Conservation (phyloP, 2,888 invertebrate genomes). For the Clivina fossor region DNA sequence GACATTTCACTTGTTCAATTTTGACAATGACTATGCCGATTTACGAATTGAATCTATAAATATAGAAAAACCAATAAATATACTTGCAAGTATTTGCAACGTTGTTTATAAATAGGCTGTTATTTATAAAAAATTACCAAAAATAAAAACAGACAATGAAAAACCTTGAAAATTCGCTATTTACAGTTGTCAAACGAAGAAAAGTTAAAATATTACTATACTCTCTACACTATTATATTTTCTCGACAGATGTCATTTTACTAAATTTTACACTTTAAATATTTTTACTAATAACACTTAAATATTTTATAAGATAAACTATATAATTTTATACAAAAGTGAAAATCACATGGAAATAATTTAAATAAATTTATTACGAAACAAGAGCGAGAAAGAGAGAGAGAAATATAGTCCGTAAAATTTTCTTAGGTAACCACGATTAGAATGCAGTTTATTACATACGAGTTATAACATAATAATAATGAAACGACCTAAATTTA, state of each 20-base stretch:
- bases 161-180: slow-evolving; percentile 32
- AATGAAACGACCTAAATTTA: too few species aligned
- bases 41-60: slow-evolving; percentile 23
- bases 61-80: slow-evolving; percentile 16
- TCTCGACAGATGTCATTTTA: slow-evolving; percentile 5
- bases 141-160: slow-evolving; percentile 33
- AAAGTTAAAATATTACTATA: slow-evolving; percentile 17
- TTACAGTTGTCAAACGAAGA: slow-evolving; percentile 24
- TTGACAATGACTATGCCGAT: slow-evolving; percentile 27
- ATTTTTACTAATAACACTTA: neutral
- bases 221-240: too few species aligned
- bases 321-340: neutral
- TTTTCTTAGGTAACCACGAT: too few species aligned
- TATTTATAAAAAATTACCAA: slow-evolving; percentile 33
- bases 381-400: too few species aligned
- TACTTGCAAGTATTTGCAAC: slow-evolving; percentile 23
- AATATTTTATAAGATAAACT: too few species aligned
- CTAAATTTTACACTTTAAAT: neutral
- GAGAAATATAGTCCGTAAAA: too few species aligned
- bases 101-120: slow-evolving; percentile 30
- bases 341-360: too few species aligned
- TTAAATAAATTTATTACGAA: too few species aligned
- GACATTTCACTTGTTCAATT: slow-evolving; percentile 65
- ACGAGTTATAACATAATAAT: too few species aligned
- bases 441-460: too few species aligned